phyloP scores from a whole-genome alignment of 2,888 invertebrate species.

The Globia sparganii region DNA sequence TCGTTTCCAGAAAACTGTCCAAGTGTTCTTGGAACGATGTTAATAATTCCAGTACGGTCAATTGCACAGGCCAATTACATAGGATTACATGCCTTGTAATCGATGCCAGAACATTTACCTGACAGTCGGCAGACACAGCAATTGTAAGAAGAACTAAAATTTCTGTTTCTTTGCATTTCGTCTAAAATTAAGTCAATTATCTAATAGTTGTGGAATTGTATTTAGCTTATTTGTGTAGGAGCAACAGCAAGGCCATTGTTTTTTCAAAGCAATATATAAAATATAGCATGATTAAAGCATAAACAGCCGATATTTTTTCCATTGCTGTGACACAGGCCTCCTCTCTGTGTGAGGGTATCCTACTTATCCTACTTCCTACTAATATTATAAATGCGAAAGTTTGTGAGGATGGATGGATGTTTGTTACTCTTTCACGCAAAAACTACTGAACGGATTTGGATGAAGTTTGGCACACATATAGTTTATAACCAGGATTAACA shows the following conservation, averaged over 20 bases:
- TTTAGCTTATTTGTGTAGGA: background rate
- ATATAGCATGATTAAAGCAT: no score
- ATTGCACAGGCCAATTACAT: conserved; percentile 11
- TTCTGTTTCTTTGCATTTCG: background rate
- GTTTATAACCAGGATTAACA: no score
- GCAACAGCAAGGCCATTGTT: no score
- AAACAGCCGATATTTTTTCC: no score
- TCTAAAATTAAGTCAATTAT: conserved; percentile 10
- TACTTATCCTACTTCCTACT: no score
- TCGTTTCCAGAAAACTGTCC: background rate
- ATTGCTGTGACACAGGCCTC: no score
- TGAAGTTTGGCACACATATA: no score
- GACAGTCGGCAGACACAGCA: background rate
- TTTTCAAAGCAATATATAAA: background rate
- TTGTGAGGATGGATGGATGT: no score
- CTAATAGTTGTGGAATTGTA: conserved; percentile 1
- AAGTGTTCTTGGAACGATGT: background rate
- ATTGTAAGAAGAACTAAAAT: background rate
- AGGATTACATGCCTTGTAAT: conserved; percentile 31
- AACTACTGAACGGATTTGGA: no score
- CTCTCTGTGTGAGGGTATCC: background rate
- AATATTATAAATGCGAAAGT: no score
- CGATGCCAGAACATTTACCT: background rate
- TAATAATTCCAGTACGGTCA: background rate
- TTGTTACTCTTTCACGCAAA: no score